These are phyloP conservation scores for Lerema accius DNA, from an alignment of 1,140 invertebrate genomes.

Conservation along the genomic window DNA sequence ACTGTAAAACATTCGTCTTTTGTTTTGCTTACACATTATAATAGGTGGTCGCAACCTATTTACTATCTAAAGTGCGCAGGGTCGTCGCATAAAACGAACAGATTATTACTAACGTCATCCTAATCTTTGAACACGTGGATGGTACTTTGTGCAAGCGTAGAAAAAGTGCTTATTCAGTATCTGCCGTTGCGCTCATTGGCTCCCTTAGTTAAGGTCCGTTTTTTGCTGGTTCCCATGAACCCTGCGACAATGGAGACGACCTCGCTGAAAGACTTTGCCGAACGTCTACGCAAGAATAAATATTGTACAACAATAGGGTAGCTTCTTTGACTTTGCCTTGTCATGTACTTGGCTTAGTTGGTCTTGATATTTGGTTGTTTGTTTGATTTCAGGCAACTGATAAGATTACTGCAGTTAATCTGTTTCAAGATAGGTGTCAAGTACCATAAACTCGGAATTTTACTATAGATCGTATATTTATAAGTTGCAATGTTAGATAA, in stretches of 20 bases:
- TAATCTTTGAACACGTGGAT: slow-evolving; percentile 78
- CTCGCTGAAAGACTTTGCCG: slow-evolving; percentile 72
- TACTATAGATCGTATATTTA: too few relatives aligned
- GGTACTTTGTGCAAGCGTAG: slow-evolving; percentile 53
- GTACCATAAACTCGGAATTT: too few relatives aligned
- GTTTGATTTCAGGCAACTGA: background rate
- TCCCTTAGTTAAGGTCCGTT: slow-evolving; percentile 70
- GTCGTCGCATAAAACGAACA: slow-evolving; percentile 52
- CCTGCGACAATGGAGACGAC: slow-evolving; percentile 74
- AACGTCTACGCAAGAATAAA: slow-evolving; percentile 80
- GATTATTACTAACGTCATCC: slow-evolving; percentile 61
- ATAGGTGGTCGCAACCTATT: background rate
- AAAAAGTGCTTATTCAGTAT: slow-evolving; percentile 78
- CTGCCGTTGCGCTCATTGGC: slow-evolving; percentile 55
- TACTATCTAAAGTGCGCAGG: slow-evolving; percentile 22
- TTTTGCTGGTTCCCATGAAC: slow-evolving; percentile 81
- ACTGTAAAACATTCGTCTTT: too few relatives aligned
- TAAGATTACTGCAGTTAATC: too few relatives aligned
- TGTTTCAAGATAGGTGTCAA: too few relatives aligned
- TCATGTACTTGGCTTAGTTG: slow-evolving; percentile 21
- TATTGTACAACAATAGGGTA: slow-evolving; percentile 79
- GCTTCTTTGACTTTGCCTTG: slow-evolving; percentile 77
- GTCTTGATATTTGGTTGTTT: slow-evolving; percentile 53
- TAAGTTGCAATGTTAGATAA: too few relatives aligned
- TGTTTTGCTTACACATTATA: too few relatives aligned